Evolutionary conservation across 2,113 vertebrate genomes (phyloP), one percentile per base, ranked within the genome.

Genomic region (Phasianus colchicus): DNA sequence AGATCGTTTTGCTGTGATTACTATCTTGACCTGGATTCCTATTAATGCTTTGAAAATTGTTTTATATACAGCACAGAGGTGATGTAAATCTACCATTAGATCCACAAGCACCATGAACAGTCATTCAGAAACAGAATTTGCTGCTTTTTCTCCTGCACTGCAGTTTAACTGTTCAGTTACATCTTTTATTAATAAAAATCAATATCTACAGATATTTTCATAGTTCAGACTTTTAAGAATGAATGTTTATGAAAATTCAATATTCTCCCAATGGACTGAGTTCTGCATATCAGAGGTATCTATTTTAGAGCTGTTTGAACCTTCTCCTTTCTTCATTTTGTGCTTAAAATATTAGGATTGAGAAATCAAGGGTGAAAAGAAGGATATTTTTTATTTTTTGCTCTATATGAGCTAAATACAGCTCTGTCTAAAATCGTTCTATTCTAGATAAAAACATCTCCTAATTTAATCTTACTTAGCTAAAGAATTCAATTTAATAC

Each of bases 1-100:
- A 95, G 75, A 84, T 89, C 88, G 79, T 76, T 95, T 91, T 48
- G 19, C 27, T 95, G 81, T 84, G 80, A 93, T 95, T 91, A 13
- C 38, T 88, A 88, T 93, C 71, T 94, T 93, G 66, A 61, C 86
- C 60, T 88, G 86, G 21, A 94, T 91, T 97, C 93, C 47, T 93
- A 71, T 83, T 88, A 86, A 74, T 67, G 72, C 32, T 96, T 95
- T 80, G 25, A 90, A 92, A 85, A 82, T 32, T 27, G 32, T 96
- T 97, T 86, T 73, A 30, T 76, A 55, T 64, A 86, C 58, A 72
- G 43, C n/a, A 72, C 4, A 61, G 84, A 66, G 82, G 55, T 55
- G 50, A 92, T 78, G 54, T n/a, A 67, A 92, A 89, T 86, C 84
- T 92, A 66, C 55, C 80, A 27, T 14, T 96, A 94, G 84, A 92